Evolutionary conservation across 2,113 vertebrate species (phyloP).

Genomic region (Chunga burmeisteri): DNA sequence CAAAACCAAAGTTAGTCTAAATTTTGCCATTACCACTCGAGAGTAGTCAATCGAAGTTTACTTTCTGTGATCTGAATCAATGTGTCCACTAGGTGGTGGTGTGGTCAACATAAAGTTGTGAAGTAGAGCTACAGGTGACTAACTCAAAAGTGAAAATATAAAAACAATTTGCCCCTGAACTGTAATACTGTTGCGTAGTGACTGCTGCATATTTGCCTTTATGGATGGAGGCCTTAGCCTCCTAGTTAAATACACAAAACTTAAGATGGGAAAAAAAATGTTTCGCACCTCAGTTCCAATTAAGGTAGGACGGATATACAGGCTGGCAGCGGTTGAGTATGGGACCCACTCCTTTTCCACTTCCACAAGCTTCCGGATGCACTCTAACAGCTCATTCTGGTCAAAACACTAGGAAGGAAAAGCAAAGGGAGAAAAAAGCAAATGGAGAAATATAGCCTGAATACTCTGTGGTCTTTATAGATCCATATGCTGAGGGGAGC

Average conservation of each 20-base stretch:
- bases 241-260: not conserved
- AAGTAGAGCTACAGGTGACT: not conserved
- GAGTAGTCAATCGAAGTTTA: rapidly evolving
- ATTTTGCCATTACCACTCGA: rapidly evolving
- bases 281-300: slow-evolving; percentile 84
- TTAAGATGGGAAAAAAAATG: not conserved
- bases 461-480: not conserved
- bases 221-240: not conserved
- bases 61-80: not conserved
- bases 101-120: not conserved
- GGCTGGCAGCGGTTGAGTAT: slow-evolving; percentile 75
- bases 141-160: not conserved
- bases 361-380: slow-evolving; percentile 84
- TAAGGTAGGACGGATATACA: slow-evolving; percentile 89
- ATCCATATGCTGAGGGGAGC: not conserved
- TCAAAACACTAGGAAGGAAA: slow-evolving; percentile 79
- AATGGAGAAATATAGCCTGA: not conserved
- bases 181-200: not conserved
- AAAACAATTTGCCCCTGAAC: not conserved
- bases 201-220: not conserved
- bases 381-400: slow-evolving; percentile 83
- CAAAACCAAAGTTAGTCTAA: not conserved
- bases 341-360: slow-evolving; percentile 91
- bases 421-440: not conserved
- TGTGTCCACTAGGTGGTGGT: slow-evolving; percentile 49